Percentiles rank a stretch among this genome's conserved stretches.
Evolutionary conservation across 2,888 invertebrate genomes (phyloP).

Genomic region (Ctena decussata): DNA sequence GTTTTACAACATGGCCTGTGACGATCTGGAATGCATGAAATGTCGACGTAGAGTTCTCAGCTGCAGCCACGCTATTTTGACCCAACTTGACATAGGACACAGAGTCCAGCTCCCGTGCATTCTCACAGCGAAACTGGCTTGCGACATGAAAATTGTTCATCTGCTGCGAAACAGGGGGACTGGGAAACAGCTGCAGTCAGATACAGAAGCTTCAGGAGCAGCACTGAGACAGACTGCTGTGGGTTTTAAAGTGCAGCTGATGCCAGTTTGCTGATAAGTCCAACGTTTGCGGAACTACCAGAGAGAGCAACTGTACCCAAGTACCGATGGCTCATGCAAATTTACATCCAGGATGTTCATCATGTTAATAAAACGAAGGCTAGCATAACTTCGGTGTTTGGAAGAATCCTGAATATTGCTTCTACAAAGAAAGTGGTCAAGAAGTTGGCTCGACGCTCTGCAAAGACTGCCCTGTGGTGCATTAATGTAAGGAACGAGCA

Average conservation of each 20-base stretch:
- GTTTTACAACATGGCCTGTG: constrained; percentile 61
- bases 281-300: constrained; percentile 48
- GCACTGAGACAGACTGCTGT: constrained; percentile 55
- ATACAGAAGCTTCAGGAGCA: constrained; percentile 62
- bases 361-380: constrained; percentile 67
- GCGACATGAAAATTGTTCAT: constrained; percentile 54
- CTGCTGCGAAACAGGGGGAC: constrained; percentile 58
- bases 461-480: constrained; percentile 60
- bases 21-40: constrained; percentile 54
- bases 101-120: constrained; percentile 60
- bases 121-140: constrained; percentile 60
- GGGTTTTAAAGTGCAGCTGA: constrained; percentile 26
- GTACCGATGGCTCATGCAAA: constrained; percentile 64
- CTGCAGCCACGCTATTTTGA: constrained; percentile 57
- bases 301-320: constrained; percentile 33
- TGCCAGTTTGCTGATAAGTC: constrained; percentile 7
- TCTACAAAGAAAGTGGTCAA: constrained; percentile 70
- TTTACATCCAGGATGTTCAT: constrained; percentile 56
- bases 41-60: constrained; percentile 44
- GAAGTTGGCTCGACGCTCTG: constrained; percentile 56
- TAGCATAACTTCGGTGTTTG: constrained; percentile 69
- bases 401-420: constrained; percentile 69
- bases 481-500: constrained; percentile 63
- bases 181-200: constrained; percentile 65
- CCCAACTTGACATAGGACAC: constrained; percentile 65